Evolutionary conservation across 1,140 invertebrate species (phyloP), one percentile per base, ranked within the genome.

Genomic region (Drosophila baimaii): DNA sequence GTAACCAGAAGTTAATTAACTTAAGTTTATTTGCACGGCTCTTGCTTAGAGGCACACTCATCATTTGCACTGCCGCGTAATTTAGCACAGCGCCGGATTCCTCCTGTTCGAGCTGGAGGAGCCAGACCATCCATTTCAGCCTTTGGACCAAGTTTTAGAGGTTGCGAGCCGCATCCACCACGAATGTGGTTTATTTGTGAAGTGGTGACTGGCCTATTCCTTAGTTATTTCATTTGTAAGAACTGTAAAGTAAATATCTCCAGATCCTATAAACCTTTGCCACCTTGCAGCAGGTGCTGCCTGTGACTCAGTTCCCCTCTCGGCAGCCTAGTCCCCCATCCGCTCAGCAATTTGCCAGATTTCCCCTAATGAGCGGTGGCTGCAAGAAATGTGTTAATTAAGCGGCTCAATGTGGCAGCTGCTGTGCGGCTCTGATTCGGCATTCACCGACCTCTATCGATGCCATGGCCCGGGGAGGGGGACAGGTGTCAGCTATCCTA

Each of bases 1-100:
- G 80, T 78, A 75, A 77, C 84, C 80, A 84, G 85, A 57, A 81
- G 84, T 84, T 89, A 89, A 89, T 89, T 89, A 89, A 89, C 85
- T 80, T 68, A 78, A 75, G 80, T 90, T 89, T 89, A 89, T 89
- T 89, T 89, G 85, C 75, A 64, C 68, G 75, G 81, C 57, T 58
- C 70, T 81, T 75, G 70, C 54, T 70, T 55, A 49, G 52, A 58
- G 69, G 41, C 68, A 57, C 65, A 70, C 65, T 71, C 65, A 58
- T 35, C 69, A 71, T 49, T 58, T 71, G 68, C 65, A 37, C 41
- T 25, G 64, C 25, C 19, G 46, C 37, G 44, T 54, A 35, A 74
- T 19, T 44, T 35, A 17, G 35, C 15, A 37, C 31, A 68, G 54
- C 43, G 57, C 31, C 25, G 46, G 17, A 39, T 35, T 23, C 31